Evolutionary conservation across 2,888 invertebrate genomes (phyloP).

Genomic region (Altica lythri): DNA sequence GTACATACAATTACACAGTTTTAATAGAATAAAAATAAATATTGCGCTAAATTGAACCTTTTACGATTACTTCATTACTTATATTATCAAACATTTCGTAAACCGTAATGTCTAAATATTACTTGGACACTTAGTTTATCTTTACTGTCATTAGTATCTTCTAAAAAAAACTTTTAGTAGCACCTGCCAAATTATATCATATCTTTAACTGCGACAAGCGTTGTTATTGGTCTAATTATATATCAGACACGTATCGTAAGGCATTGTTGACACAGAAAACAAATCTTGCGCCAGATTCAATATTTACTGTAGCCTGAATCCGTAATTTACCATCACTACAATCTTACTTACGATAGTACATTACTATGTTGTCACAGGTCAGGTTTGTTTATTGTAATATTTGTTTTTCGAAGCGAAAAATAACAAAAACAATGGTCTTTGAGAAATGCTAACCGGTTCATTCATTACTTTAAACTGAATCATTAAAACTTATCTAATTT

Average conservation of each 20-base stretch:
- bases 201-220: not conserved
- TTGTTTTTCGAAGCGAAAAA: slow-evolving; percentile 15
- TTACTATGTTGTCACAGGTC: slow-evolving; percentile 15
- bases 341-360: not conserved
- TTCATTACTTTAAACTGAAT: too few species aligned
- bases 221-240: slow-evolving; percentile 45
- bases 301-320: slow-evolving; percentile 35
- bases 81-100: too few species aligned
- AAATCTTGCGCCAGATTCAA: slow-evolving; percentile 55
- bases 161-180: not conserved
- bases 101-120: too few species aligned
- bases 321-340: slow-evolving; percentile 10
- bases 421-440: too few species aligned
- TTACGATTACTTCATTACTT: too few species aligned
- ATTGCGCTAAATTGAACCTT: too few species aligned
- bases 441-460: too few species aligned
- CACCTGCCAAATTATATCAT: not conserved
- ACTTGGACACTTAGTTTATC: too few species aligned
- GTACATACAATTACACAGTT: too few species aligned
- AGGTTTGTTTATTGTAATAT: slow-evolving; percentile 16
- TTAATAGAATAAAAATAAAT: too few species aligned
- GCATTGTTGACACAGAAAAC: slow-evolving; percentile 55
- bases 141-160: too few species aligned
- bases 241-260: slow-evolving; percentile 51
- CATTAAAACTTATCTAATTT: too few species aligned